phyloP scores from a whole-genome alignment of 2,797 vertebrate species.

The Petrocephalus sullivani region DNA sequence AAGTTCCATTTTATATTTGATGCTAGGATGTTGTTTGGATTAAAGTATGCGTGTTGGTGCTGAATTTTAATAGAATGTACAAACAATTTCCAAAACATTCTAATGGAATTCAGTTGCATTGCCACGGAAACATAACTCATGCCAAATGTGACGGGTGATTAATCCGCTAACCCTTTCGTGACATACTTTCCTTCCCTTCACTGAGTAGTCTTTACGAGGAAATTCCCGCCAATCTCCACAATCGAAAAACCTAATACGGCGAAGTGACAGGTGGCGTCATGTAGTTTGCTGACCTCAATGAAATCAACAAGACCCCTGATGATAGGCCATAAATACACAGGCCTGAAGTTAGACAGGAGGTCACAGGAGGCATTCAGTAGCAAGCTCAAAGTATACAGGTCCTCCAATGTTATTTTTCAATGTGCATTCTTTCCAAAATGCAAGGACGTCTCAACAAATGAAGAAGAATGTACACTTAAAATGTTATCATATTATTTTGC shows the following conservation, averaged over 20 bases:
- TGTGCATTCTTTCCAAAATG: neutral
- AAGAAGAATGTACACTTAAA: neutral
- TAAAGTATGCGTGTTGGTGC: neutral
- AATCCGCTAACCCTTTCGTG: neutral
- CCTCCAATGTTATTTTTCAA: neutral
- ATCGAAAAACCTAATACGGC: conserved; percentile 27
- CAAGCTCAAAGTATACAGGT: neutral
- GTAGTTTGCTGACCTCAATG: conserved; percentile 44
- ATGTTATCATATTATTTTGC: neutral
- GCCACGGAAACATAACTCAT: neutral
- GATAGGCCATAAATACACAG: conserved; percentile 45
- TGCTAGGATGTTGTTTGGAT: neutral
- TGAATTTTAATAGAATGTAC: neutral
- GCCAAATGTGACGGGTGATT: neutral
- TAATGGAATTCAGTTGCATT: neutral
- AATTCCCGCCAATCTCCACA: neutral
- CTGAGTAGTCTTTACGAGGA: neutral
- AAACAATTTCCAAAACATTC: neutral
- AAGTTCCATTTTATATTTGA: neutral
- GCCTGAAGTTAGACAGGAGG: conserved; percentile 33
- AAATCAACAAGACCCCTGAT: conserved; percentile 46
- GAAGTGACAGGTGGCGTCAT: conserved; percentile 44
- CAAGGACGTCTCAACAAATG: neutral
- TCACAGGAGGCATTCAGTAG: conserved; percentile 2
- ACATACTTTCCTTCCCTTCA: neutral